A percentile compares a stretch with the other conserved stretches of the same genome.
Conservation (phyloP, 2,113 vertebrate species). For the Larimichthys polyactis region DNA sequence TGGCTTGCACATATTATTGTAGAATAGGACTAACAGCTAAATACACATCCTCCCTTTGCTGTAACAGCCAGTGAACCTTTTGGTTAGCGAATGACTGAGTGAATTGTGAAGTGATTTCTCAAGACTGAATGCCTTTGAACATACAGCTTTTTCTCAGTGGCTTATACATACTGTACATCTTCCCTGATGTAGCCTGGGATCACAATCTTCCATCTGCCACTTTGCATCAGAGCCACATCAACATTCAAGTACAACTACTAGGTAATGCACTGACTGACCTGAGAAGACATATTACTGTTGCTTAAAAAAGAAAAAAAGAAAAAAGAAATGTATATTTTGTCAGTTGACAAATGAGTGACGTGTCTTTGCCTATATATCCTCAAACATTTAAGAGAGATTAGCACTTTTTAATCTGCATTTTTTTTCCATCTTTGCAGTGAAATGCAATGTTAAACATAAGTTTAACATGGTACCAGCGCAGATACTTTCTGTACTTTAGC, state of each 20-base stretch:
- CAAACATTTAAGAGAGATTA: constrained; percentile 26
- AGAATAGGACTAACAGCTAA: constrained; percentile 9
- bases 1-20: constrained; percentile 43
- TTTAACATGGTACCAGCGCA: constrained; percentile 24
- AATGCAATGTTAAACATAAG: constrained; percentile 8
- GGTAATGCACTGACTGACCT: constrained; percentile 51
- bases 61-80: constrained; percentile 14
- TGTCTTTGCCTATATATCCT: constrained; percentile 21
- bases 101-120: constrained; percentile 9
- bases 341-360: neutral
- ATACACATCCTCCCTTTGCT: neutral
- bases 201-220: constrained; percentile 19
- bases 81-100: neutral
- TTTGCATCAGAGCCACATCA: constrained; percentile 32
- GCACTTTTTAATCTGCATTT: constrained; percentile 51
- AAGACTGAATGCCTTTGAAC: constrained; percentile 43
- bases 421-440: constrained; percentile 26
- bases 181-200: constrained; percentile 16
- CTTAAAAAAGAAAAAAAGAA: constrained; percentile 4
- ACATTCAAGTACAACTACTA: constrained; percentile 3
- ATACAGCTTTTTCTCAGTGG: constrained; percentile 29
- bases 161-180: neutral
- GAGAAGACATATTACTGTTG: constrained; percentile 12
- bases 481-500: constrained; percentile 21
- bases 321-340: constrained; percentile 17